Conservation (phyloP, 2,113 vertebrate species). For the Tragelaphus imberbis region DNA sequence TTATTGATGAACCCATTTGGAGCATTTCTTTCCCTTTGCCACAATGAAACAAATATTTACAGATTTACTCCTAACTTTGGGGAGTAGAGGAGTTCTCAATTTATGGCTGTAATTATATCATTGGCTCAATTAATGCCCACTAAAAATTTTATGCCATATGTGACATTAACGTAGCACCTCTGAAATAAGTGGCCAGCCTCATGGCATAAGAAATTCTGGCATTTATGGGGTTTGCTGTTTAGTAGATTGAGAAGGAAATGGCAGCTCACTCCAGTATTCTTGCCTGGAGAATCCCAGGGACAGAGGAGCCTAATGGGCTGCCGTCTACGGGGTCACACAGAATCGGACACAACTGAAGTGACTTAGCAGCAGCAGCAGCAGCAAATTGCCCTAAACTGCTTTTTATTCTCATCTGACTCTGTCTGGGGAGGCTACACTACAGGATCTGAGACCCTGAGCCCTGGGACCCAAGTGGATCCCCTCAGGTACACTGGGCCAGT, state of each 20-base stretch:
- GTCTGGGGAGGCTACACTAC: background rate
- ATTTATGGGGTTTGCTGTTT: conserved; percentile 47
- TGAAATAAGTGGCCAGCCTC: conserved; percentile 58
- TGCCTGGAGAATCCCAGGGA: too few species aligned
- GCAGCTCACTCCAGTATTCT: too few species aligned
- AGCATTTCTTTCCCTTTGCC: conserved; percentile 15
- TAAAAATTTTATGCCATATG: conserved; percentile 54
- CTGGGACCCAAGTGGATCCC: background rate
- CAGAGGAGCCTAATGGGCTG: too few species aligned
- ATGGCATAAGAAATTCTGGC: conserved; percentile 38
- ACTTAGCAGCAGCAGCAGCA: too few species aligned
- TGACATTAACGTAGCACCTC: conserved; percentile 50
- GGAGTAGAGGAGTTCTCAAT: conserved; percentile 66
- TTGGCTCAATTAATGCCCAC: conserved; percentile 74
- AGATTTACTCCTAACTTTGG: conserved; percentile 62
- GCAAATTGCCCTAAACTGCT: conserved; percentile 24
- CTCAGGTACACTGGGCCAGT: background rate
- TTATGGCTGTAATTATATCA: conserved; percentile 71
- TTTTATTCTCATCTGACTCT: conserved; percentile 1
- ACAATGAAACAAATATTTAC: conserved; percentile 62
- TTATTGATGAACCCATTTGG: conserved; percentile 34
- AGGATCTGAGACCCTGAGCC: background rate
- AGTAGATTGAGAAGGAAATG: background rate
- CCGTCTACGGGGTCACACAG: too few species aligned
- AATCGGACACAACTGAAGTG: too few species aligned